Evolutionary conservation across 2,888 invertebrate genomes (phyloP).

Genomic region (Agelastica alni): DNA sequence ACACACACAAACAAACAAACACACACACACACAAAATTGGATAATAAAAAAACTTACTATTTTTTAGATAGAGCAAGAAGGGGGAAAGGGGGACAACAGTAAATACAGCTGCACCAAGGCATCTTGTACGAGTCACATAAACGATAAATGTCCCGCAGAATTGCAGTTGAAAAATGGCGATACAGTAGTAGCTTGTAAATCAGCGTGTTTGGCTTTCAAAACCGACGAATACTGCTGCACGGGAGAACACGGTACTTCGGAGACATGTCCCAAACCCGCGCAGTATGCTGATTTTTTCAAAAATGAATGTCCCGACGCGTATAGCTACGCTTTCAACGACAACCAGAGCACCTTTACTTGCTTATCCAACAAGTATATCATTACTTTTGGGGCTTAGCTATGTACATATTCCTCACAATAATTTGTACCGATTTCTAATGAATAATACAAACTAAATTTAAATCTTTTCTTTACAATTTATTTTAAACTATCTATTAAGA

Average conservation of each 20-base stretch:
- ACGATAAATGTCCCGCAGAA: constrained; percentile 52
- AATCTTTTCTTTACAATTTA: too few relatives aligned
- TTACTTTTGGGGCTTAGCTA: too few relatives aligned
- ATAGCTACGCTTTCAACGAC: constrained; percentile 63
- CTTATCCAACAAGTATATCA: constrained; percentile 42
- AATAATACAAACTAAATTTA: too few relatives aligned
- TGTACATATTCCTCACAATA: too few relatives aligned
- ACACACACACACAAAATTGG: too few relatives aligned
- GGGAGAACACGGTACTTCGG: constrained; percentile 51
- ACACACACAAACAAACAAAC: too few relatives aligned
- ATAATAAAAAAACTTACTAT: too few relatives aligned
- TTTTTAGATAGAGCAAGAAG: constrained; percentile 44
- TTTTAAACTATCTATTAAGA: too few relatives aligned
- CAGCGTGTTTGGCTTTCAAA: constrained; percentile 57
- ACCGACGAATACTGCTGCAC: constrained; percentile 59
- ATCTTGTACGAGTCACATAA: constrained; percentile 50
- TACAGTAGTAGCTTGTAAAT: constrained; percentile 56
- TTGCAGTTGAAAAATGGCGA: constrained; percentile 43
- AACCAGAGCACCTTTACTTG: constrained; percentile 58
- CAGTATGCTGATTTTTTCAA: constrained; percentile 57
- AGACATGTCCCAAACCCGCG: constrained; percentile 54
- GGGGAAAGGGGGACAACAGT: constrained; percentile 44
- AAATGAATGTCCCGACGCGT: constrained; percentile 59
- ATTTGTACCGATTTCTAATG: too few relatives aligned
- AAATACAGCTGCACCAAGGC: constrained; percentile 51